Conservation (phyloP, 92 coral and sea anemone genomes). For the Chrysogorgia sp. region DNA sequence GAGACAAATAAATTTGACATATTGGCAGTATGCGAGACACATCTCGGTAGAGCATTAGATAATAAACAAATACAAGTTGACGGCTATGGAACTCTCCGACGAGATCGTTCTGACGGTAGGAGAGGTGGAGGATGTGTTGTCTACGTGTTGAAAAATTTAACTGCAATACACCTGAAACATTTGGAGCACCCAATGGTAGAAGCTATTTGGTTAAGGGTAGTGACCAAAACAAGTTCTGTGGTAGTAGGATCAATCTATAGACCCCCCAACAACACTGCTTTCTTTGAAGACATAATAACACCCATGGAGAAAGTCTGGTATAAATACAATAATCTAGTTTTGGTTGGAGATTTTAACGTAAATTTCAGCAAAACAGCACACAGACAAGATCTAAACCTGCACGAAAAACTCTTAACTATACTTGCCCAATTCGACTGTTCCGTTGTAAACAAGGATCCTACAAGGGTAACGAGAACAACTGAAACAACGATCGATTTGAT, state of each 20-base stretch:
- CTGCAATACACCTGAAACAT: constrained; percentile 40
- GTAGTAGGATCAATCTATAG: constrained; percentile 42
- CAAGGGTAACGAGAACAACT: no score
- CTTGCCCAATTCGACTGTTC: no score
- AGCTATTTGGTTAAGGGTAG: constrained; percentile 40
- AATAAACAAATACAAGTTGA: constrained; percentile 34
- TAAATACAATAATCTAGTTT: constrained; percentile 46
- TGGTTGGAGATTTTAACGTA: constrained; percentile 51
- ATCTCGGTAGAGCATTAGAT: constrained; percentile 11
- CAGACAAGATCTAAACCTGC: no score
- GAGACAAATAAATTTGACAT: constrained; percentile 42
- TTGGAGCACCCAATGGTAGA: constrained; percentile 13
- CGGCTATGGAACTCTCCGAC: constrained; percentile 19
- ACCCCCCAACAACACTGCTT: constrained; percentile 38
- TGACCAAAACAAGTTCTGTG: constrained; percentile 21
- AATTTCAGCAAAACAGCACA: constrained; percentile 1
- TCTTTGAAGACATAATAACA: constrained; percentile 36
- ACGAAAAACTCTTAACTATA: no score
- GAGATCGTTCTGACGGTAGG: constrained; percentile 31
- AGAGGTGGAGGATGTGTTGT: constrained; percentile 49
- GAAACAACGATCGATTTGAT: no score
- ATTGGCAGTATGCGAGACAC: constrained; percentile 42
- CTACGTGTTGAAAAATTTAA: constrained; percentile 41
- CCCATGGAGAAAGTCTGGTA: constrained; percentile 43
- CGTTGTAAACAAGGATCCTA: no score